phyloP scores from a whole-genome alignment of 64 coral and sea anemone genomes.

The Stichodactyla mertensii region DNA sequence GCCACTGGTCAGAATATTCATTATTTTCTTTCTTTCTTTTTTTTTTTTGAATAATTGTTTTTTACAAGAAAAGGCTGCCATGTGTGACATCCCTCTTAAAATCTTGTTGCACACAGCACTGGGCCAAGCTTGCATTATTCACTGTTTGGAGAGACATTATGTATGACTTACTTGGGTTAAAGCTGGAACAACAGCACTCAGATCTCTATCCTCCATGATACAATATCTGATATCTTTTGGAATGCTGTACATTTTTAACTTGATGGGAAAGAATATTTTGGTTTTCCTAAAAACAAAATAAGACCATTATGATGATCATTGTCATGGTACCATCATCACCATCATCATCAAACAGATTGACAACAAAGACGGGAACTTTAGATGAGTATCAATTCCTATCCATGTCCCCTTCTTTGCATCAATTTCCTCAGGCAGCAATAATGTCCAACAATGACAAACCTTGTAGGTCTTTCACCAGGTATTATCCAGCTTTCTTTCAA shows the following conservation, averaged over 20 bases:
- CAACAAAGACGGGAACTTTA: too few relatives aligned
- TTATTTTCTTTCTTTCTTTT: too few relatives aligned
- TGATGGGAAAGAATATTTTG: conserved; percentile 72
- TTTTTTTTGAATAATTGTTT: too few relatives aligned
- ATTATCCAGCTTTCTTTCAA: conserved; percentile 62
- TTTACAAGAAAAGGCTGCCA: too few relatives aligned
- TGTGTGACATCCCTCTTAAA: too few relatives aligned
- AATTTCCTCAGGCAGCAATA: too few relatives aligned
- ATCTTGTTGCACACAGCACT: too few relatives aligned
- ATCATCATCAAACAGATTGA: too few relatives aligned
- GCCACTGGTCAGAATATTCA: too few relatives aligned
- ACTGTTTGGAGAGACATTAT: not conserved
- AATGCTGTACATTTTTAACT: conserved; percentile 69
- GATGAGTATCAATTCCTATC: too few relatives aligned
- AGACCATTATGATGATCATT: not conserved
- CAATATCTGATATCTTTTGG: conserved; percentile 70
- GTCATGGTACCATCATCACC: not conserved
- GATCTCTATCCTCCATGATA: conserved; percentile 66
- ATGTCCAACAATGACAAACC: not conserved
- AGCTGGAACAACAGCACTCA: conserved; percentile 50
- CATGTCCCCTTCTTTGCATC: too few relatives aligned
- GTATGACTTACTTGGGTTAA: conserved; percentile 41
- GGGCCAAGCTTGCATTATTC: too few relatives aligned
- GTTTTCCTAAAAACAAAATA: conserved; percentile 44
- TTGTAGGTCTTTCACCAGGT: conserved; percentile 68